These are phyloP conservation scores for Steromphala cineraria DNA, from an alignment of 2,888 invertebrate genomes.

Conservation along the genomic window DNA sequence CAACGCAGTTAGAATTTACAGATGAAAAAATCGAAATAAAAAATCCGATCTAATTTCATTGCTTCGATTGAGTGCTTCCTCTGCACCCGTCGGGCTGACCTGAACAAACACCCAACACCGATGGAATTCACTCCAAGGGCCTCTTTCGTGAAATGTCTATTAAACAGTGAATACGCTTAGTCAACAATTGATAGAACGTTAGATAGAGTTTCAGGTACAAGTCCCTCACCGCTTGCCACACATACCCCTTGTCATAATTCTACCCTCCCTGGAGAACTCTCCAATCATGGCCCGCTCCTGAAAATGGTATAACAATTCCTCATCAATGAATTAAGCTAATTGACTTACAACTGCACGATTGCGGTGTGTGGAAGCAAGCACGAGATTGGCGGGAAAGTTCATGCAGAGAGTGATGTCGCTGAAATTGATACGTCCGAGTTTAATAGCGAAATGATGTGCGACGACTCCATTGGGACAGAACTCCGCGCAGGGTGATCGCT, in stretches of 20 bases:
- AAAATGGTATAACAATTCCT: slow-evolving; percentile 23
- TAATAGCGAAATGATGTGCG: slow-evolving; percentile 22
- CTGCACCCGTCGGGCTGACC: neutral
- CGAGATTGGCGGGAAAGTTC: slow-evolving; percentile 24
- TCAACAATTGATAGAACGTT: slow-evolving; percentile 21
- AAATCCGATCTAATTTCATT: slow-evolving; percentile 14
- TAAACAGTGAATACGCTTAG: slow-evolving; percentile 21
- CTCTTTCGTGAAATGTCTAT: slow-evolving; percentile 27
- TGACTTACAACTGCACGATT: slow-evolving; percentile 19
- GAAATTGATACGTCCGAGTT: slow-evolving; percentile 21
- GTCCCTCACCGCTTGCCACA: slow-evolving; percentile 5
- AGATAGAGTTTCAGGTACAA: slow-evolving; percentile 25
- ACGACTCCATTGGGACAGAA: slow-evolving; percentile 10
- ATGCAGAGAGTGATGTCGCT: slow-evolving; percentile 14
- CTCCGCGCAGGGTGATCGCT: neutral
- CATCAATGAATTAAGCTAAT: slow-evolving; percentile 26
- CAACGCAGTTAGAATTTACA: slow-evolving; percentile 1
- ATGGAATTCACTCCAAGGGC: slow-evolving; percentile 3
- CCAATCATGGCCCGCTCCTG: slow-evolving; percentile 15
- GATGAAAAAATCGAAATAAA: slow-evolving; percentile 7
- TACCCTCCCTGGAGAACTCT: slow-evolving; percentile 2
- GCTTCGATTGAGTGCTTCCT: neutral
- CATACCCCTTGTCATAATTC: slow-evolving; percentile 4
- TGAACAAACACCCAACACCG: neutral
- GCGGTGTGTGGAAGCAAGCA: slow-evolving; percentile 14